Evolutionary conservation across 1,140 invertebrate genomes (phyloP), one percentile per base, ranked within the genome.

Genomic region (Cyclina sinensis): DNA sequence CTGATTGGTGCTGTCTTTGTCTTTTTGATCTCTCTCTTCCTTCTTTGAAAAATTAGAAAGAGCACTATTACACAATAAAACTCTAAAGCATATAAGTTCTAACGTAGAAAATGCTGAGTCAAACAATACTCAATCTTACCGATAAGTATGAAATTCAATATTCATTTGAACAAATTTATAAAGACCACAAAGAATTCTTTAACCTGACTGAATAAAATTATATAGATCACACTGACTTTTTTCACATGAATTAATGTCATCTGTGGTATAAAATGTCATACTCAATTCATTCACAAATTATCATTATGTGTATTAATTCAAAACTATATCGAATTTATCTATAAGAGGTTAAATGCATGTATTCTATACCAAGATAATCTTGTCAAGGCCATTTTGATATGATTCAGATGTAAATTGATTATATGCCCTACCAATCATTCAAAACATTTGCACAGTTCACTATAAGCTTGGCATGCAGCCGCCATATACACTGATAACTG

Each of bases 1-100:
- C 84, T 83, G 18, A 94, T 37, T 16, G 94, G 94, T 14, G 92
- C 93, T 30, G 94, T 94, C 88, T 92, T 93, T 16, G 94, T 94
- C 90, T 94, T 94, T 91, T 94, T 94, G 24, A 90, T 57, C 73
- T 93, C 92, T 85, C 86, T 89, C 73, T 90, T 91, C 85, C 91
- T 93, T 92, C 93, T 94, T 90, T 35, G 88, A 78, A 51, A 76
- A 51, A 54, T 62, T 70, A 70, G 32, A 70, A n/a, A 35, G 30
- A 65, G 1, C 5, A 30, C 11, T 30, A 7, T 65, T 14, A 21
- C 62, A 7, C 18, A n/a, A 27, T 24, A 57, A n/a, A n/a, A n/a
- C n/a, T n/a, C n/a, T n/a, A n/a, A n/a, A n/a, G n/a, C n/a, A n/a
- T n/a, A n/a, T n/a, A n/a, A n/a, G n/a, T n/a, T n/a, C n/a, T n/a